These are phyloP conservation scores for Thripadectes ignobilis DNA, from an alignment of 2,797 vertebrate genomes.

Conservation along the genomic window DNA sequence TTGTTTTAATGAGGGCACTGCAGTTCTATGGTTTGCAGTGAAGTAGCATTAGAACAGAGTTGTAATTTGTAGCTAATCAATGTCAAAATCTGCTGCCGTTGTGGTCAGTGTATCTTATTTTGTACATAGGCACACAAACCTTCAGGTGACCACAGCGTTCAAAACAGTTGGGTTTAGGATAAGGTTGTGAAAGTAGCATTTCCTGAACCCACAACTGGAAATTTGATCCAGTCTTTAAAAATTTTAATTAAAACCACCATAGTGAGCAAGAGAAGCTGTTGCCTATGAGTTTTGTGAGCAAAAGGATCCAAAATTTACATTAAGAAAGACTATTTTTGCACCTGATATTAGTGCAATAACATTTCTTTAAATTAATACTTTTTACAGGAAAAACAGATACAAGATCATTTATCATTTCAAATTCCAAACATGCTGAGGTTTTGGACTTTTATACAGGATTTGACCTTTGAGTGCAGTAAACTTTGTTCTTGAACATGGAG, in stretches of 20 bases:
- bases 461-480: constrained; percentile 20
- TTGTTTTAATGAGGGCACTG: background rate
- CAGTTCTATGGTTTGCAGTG: background rate
- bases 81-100: background rate
- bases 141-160: background rate
- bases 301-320: background rate
- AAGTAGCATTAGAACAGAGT: background rate
- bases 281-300: background rate
- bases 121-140: background rate
- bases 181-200: background rate
- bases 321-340: background rate
- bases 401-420: background rate
- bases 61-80: background rate
- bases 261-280: background rate
- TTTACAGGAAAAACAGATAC: background rate
- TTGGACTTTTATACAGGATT: background rate
- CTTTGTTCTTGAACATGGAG: background rate
- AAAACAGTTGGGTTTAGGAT: background rate
- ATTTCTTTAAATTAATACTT: constrained; percentile 26
- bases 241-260: background rate
- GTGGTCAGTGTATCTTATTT: background rate
- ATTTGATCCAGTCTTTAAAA: background rate
- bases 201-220: background rate
- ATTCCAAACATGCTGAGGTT: background rate
- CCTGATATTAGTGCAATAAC: background rate